phyloP scores from a whole-genome alignment of 2,888 invertebrate genomes.

The Abrostola tripartita region DNA sequence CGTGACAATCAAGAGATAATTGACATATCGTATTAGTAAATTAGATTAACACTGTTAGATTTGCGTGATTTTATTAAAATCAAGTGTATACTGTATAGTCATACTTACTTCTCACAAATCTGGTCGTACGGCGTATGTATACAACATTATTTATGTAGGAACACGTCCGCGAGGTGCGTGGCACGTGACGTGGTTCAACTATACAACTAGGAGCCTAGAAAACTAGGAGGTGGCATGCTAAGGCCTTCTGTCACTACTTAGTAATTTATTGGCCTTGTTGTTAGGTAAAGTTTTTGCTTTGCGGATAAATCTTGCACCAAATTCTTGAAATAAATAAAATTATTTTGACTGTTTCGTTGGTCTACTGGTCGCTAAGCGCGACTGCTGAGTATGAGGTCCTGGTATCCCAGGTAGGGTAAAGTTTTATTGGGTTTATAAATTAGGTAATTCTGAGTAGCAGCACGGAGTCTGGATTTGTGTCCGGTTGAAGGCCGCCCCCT shows the following conservation, averaged over 20 bases:
- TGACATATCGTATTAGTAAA: not conserved
- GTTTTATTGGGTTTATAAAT: too few species aligned
- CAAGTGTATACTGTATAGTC: slow-evolving; percentile 5
- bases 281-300: too few species aligned
- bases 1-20: too few species aligned
- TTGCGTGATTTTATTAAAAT: slow-evolving; percentile 28
- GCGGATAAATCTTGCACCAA: too few species aligned
- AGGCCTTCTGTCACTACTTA: slow-evolving; percentile 10
- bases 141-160: slow-evolving; percentile 59
- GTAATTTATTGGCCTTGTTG: not conserved
- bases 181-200: slow-evolving; percentile 53
- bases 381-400: too few species aligned
- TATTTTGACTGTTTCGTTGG: too few species aligned
- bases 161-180: slow-evolving; percentile 61
- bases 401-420: too few species aligned
- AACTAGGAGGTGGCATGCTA: slow-evolving; percentile 10
- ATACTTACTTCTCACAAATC: slow-evolving; percentile 27
- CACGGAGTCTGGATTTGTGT: too few species aligned
- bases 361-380: too few species aligned
- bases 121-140: slow-evolving; percentile 13
- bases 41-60: slow-evolving; percentile 4
- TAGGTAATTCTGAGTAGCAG: too few species aligned
- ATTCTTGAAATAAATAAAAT: too few species aligned
- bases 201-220: slow-evolving; percentile 20
- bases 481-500: too few species aligned